Conservation (phyloP, 1,140 invertebrate species). For the Trichonephila inaurata region DNA sequence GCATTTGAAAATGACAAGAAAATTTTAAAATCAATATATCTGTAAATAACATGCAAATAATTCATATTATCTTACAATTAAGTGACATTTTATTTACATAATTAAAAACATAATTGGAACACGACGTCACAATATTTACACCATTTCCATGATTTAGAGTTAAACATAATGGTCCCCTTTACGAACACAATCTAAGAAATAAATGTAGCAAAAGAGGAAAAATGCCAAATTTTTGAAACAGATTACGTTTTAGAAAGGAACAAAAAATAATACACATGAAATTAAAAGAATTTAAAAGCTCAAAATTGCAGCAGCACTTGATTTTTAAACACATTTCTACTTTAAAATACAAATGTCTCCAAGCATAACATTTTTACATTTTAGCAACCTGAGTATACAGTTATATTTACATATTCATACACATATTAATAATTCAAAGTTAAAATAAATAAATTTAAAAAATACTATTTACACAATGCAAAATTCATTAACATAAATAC, state of each 20-base stretch:
- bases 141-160: not conserved
- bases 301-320: constrained; percentile 51
- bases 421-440: constrained; percentile 19
- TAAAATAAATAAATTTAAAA: not conserved
- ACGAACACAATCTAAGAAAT: constrained; percentile 56
- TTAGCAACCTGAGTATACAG: constrained; percentile 74
- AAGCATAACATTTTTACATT: constrained; percentile 72
- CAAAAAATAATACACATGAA: constrained; percentile 54
- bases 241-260: constrained; percentile 22
- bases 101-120: constrained; percentile 62
- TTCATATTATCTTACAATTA: constrained; percentile 39
- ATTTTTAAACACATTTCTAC: constrained; percentile 28
- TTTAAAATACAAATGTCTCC: constrained; percentile 59
- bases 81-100: constrained; percentile 61
- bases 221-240: constrained; percentile 17
- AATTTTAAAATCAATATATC: not conserved
- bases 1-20: not conserved
- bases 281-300: constrained; percentile 44
- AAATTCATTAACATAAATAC: not conserved
- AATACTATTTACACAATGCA: constrained; percentile 39
- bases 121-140: constrained; percentile 15
- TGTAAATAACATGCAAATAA: constrained; percentile 6
- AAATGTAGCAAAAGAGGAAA: constrained; percentile 30
- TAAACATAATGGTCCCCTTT: constrained; percentile 65
- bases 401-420: constrained; percentile 63